Evolutionary conservation across 2,888 invertebrate genomes (phyloP), one percentile per base, ranked within the genome.

Genomic region (Scaptomyza parva): DNA sequence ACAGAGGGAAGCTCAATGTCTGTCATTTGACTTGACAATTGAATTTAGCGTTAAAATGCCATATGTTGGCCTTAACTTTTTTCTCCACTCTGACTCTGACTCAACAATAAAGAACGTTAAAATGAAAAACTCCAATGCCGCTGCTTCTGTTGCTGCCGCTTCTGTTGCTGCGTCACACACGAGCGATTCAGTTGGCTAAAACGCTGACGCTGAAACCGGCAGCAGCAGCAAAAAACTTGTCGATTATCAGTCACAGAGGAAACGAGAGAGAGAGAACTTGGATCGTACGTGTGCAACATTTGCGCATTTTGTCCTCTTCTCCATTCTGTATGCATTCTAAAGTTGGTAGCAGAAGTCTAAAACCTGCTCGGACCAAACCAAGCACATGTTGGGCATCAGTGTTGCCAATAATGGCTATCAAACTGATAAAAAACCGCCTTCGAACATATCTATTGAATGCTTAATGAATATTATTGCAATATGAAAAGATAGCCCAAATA

Each of bases 41-140:
- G 55, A 50, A 55, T 66, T 24, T 43, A 41, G 52, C 53, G 57
- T 55, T 76, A 48, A 76, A 84, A 82, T 81, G 85, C 66, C 76
- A 84, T 81, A 68, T 74, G 78, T 61, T 82, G 74, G 74, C 78
- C 78, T 83, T 80, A 80, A 60, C 62, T 58, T 37, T 17, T 37
- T 37, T 18, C 9, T 28, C 35, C 43, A 33, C 20, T 48, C 51
- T 44, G 43, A 33, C 20, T 48, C 51, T 44, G 43, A 69, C 57
- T 50, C 37, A 62, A 55, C 64, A 53, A 53, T 37, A 61, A 62
- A 63, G 55, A 60, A 47, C 63, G 60, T 54, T 51, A 39, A 54
- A 55, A 71, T 22, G 41, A 37, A 30, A 28, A 47, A 47, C 18
- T 30, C 40, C 30, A 37, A 37, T 30, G 64, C 3, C 26, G 57